A percentile compares a stretch with the other conserved stretches of the same genome.
These are phyloP conservation scores for Hemistola chrysoprasaria DNA, from an alignment of 2,888 invertebrate species.

Conservation along the genomic window DNA sequence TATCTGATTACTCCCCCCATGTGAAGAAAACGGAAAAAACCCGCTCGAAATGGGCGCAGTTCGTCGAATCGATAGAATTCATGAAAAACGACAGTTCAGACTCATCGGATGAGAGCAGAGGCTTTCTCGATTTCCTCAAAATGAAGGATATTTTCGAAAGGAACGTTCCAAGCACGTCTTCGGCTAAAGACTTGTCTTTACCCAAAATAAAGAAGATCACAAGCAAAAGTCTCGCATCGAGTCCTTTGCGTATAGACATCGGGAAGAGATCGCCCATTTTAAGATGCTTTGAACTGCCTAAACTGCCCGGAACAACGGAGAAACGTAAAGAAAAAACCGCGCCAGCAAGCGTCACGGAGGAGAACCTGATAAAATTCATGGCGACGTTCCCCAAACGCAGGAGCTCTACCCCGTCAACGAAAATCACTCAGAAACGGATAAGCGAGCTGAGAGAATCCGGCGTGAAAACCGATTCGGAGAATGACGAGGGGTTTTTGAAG, in stretches of 20 bases:
- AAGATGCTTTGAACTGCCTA: slow-evolving; percentile 58
- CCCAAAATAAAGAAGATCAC: slow-evolving; percentile 22
- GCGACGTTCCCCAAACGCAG: slow-evolving; percentile 55
- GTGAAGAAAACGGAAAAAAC: no score
- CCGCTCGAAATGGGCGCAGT: slow-evolving; percentile 55
- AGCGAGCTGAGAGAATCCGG: slow-evolving; percentile 54
- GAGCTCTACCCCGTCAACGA: slow-evolving; percentile 58
- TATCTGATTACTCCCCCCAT: slow-evolving; percentile 54
- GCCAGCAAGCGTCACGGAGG: slow-evolving; percentile 42
- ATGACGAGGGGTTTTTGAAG: slow-evolving; percentile 47
- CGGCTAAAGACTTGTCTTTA: slow-evolving; percentile 31
- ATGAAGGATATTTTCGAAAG: slow-evolving; percentile 41
- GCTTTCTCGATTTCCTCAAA: slow-evolving; percentile 48
- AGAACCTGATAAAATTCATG: slow-evolving; percentile 51
- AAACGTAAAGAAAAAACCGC: slow-evolving; percentile 20
- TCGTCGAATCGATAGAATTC: slow-evolving; percentile 55
- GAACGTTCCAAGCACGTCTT: slow-evolving; percentile 32
- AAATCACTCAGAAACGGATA: slow-evolving; percentile 45
- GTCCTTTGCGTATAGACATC: slow-evolving; percentile 48
- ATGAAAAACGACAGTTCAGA: slow-evolving; percentile 49
- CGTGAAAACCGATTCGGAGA: slow-evolving; percentile 63
- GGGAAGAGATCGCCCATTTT: slow-evolving; percentile 47
- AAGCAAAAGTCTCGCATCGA: slow-evolving; percentile 56
- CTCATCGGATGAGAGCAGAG: slow-evolving; percentile 36
- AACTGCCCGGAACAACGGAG: slow-evolving; percentile 35